phyloP scores from a whole-genome alignment of 2,888 invertebrate genomes.

The Nomada lathburiana region DNA sequence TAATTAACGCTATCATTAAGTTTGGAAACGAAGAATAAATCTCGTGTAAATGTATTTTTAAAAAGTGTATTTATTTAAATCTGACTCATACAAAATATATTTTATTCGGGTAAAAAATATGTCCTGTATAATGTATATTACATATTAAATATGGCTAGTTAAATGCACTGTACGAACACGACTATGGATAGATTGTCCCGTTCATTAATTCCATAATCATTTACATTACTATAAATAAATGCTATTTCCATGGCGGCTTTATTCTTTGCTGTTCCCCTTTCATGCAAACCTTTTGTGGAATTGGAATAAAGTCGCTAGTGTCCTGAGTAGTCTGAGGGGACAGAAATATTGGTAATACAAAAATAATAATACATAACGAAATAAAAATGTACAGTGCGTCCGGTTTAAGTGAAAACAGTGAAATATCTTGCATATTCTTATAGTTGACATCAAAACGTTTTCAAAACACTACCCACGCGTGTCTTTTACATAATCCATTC shows the following conservation, averaged over 20 bases:
- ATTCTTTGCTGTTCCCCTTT: slow-evolving; percentile 74
- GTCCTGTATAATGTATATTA: slow-evolving; percentile 27
- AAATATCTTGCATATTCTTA: no score
- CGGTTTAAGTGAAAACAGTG: no score
- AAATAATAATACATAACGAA: background rate
- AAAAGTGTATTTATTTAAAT: slow-evolving; percentile 17
- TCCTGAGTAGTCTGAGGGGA: slow-evolving; percentile 73
- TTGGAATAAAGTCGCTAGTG: slow-evolving; percentile 75
- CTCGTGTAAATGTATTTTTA: background rate
- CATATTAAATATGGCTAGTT: slow-evolving; percentile 48
- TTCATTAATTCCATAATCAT: slow-evolving; percentile 74
- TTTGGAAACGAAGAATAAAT: background rate
- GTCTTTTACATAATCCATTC: no score
- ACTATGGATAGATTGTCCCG: slow-evolving; percentile 62
- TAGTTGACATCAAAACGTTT: no score
- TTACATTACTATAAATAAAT: slow-evolving; percentile 40
- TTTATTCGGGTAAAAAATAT: slow-evolving; percentile 47
- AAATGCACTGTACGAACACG: slow-evolving; percentile 56
- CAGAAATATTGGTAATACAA: background rate
- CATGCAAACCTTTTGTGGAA: slow-evolving; percentile 74
- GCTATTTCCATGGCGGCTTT: slow-evolving; percentile 84
- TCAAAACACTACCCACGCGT: no score
- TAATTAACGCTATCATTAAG: slow-evolving; percentile 10
- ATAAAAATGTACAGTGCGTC: no score
- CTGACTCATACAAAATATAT: slow-evolving; percentile 42